A percentile compares a stretch with the other conserved stretches of the same genome.
Conservation (phyloP, 1,140 invertebrate genomes). For the Bombus affinis region DNA sequence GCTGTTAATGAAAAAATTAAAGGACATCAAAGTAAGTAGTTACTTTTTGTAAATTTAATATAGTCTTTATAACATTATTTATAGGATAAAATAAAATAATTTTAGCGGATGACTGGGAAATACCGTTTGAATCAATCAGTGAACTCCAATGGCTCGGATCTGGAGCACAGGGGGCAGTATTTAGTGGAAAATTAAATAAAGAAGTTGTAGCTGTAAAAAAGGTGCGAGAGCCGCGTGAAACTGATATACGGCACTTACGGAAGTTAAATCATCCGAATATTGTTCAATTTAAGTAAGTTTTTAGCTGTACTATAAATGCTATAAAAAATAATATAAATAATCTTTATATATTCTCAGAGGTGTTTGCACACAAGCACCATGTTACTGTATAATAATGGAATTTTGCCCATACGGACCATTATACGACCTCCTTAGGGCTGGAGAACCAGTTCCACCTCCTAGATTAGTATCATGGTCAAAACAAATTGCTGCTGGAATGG, state of each 20-base stretch:
- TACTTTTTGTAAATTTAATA: slow-evolving; percentile 40
- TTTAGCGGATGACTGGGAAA: slow-evolving; percentile 93
- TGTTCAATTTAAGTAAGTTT: slow-evolving; percentile 93
- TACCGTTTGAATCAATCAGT: slow-evolving; percentile 95
- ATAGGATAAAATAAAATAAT: not conserved
- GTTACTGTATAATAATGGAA: slow-evolving; percentile 99
- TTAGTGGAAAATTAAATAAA: slow-evolving; percentile 92
- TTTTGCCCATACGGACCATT: slow-evolving; percentile 97
- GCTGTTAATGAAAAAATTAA: slow-evolving; percentile 87
- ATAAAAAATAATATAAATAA: not conserved
- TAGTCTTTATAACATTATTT: slow-evolving; percentile 17
- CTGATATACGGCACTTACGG: slow-evolving; percentile 95
- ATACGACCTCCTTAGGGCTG: slow-evolving; percentile 93
- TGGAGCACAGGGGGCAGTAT: slow-evolving; percentile 98
- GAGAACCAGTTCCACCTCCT: slow-evolving; percentile 91
- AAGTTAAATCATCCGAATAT: slow-evolving; percentile 99
- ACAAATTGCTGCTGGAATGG: slow-evolving; percentile 98
- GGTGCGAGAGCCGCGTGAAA: slow-evolving; percentile 95
- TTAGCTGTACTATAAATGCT: not conserved
- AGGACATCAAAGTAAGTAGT: slow-evolving; percentile 80
- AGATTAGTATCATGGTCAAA: slow-evolving; percentile 96
- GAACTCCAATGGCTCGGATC: slow-evolving; percentile 96
- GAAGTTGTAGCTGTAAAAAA: slow-evolving; percentile 98
- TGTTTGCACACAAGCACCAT: slow-evolving; percentile 96
- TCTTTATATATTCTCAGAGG: slow-evolving; percentile 85